phyloP scores from a whole-genome alignment of 2,888 invertebrate genomes.

The Encarsia formosa region DNA sequence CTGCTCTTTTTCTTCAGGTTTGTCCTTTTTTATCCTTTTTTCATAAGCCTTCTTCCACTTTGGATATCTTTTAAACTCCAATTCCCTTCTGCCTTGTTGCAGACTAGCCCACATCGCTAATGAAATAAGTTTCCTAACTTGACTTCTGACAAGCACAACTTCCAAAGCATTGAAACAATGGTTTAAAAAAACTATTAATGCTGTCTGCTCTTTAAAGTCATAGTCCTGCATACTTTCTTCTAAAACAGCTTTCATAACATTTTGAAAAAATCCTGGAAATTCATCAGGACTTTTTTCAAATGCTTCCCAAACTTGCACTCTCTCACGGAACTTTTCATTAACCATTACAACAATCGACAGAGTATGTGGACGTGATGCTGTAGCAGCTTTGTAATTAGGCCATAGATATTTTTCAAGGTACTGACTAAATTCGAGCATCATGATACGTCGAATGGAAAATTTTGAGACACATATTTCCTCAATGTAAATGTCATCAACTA shows the following conservation, averaged over 20 bases:
- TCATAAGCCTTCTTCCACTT: conserved; percentile 93
- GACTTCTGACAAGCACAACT: conserved; percentile 86
- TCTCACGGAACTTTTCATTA: conserved; percentile 96
- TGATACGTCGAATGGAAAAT: conserved; percentile 82
- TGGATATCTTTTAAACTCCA: conserved; percentile 79
- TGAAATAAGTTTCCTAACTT: conserved; percentile 87
- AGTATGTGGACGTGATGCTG: conserved; percentile 79
- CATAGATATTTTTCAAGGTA: conserved; percentile 95
- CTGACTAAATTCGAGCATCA: conserved; percentile 96
- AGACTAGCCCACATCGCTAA: conserved; percentile 93
- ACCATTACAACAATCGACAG: conserved; percentile 98
- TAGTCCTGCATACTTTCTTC: conserved; percentile 56
- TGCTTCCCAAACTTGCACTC: conserved; percentile 94
- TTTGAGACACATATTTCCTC: conserved; percentile 82
- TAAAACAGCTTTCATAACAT: conserved; percentile 72
- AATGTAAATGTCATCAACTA: conserved; percentile 85
- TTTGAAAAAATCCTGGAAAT: conserved; percentile 78
- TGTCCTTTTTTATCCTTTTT: conserved; percentile 81
- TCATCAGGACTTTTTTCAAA: conserved; percentile 74
- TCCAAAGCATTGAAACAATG: conserved; percentile 98
- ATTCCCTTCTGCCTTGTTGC: conserved; percentile 76
- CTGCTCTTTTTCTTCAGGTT: conserved; percentile 64
- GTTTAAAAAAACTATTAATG: conserved; percentile 85
- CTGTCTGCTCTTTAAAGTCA: conserved; percentile 72
- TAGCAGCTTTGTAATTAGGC: conserved; percentile 84